Percentiles rank a stretch among this genome's conserved stretches.
phyloP scores from a whole-genome alignment of 37 sponge, comb jelly and placozoan genomes.

The Beroe ovata region DNA sequence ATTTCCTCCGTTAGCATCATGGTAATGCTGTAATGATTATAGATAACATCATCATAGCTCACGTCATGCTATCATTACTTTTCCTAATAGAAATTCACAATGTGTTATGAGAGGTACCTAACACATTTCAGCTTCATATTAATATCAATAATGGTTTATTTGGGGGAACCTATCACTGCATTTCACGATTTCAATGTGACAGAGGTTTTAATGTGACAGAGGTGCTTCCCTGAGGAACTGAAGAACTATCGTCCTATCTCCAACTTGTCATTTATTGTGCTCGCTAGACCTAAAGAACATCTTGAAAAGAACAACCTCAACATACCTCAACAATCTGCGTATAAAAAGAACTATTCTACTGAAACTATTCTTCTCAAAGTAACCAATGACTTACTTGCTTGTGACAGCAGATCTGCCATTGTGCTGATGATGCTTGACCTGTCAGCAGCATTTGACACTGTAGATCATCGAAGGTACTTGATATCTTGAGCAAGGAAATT shows the following conservation, averaged over 20 bases:
- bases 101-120: too few species aligned
- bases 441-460: constrained; percentile 22
- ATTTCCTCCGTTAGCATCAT: too few species aligned
- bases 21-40: too few species aligned
- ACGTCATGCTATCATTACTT: too few species aligned
- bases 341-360: background rate
- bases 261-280: background rate
- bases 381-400: background rate
- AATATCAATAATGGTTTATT: too few species aligned
- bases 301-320: background rate
- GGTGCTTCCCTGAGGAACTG: background rate
- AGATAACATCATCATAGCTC: too few species aligned
- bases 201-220: too few species aligned
- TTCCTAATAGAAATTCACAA: too few species aligned
- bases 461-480: constrained; percentile 1
- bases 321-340: background rate
- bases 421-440: constrained; percentile 13
- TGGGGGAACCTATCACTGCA: too few species aligned
- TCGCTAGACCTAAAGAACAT: background rate
- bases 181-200: too few species aligned
- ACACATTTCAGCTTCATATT: too few species aligned
- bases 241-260: background rate
- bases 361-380: background rate
- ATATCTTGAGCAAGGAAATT: background rate
- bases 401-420: background rate